Base-by-base conservation (phyloP, 2,888 invertebrate species). In the Neoitamus cyanurus region DNA sequence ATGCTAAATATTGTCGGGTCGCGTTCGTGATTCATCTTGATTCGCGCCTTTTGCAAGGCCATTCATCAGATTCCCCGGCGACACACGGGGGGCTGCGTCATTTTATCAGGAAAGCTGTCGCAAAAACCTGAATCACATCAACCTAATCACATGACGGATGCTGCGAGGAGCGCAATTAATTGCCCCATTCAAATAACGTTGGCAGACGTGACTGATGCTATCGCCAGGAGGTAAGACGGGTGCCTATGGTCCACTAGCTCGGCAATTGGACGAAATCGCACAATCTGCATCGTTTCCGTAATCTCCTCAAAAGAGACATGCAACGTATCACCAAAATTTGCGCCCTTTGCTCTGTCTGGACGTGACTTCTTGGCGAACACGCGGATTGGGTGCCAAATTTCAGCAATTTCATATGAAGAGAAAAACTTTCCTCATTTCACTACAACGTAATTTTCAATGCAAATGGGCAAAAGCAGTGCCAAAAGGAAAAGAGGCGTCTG, bases 1-100 rank as follows among this genome's bases (percentile, higher is more conserved):
- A 82, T 82, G 82, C 82, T 69, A 82, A 82, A 82, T 82, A 82
- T 82, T 82, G 82, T 82, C 69, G 82, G 25, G 31, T 6, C 37
- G 31, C 68, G 69, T 68, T 69, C 69, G 82, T 82, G 82, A 82
- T 82, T 82, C 82, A 82, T 82, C 82, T 82, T 68, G 82, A 37
- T 82, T 82, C 82, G 82, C 82, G 48, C 69, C 37, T 82, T 82
- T 25, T 82, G 13, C 48, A 69, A 25, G 82, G 82, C 37, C 36
- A 82, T 82, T 82, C 68, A 69, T 82, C 20, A 69, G 37, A 69
- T 48, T 78, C n/a, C 13, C 69, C 69, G 82, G 28, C 25, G 37
- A 69, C 25, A 69, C 25, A 20, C n/a, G 11, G 36, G 48, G 30
- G 46, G 6, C 69, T 82, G 68, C 82, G 82, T 69, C 69, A 80